Base-by-base conservation (phyloP, 2,888 invertebrate genomes). In the Orthosia gracilis region DNA sequence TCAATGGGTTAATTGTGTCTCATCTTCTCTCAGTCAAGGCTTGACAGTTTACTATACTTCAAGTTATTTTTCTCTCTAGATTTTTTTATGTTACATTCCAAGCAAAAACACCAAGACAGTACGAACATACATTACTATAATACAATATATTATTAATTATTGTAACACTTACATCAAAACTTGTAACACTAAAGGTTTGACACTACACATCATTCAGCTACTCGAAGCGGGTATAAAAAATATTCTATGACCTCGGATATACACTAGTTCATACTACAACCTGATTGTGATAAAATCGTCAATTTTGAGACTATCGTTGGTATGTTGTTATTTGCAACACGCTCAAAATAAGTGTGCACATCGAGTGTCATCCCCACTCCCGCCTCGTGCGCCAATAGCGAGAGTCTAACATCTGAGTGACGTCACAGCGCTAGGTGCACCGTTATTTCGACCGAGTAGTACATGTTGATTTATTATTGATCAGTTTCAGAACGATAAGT, bases 221-320 rank as follows among this genome's bases (percentile, higher is more conserved):
- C 71, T 78, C 70, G 89, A 92, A 92, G 93, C 93, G 89, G 93
- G 94, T 94, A 94, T 91, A 94, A 94, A 93, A 85, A 94, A 93
- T 93, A 94, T 88, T 91, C 91, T 94, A 92, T 92, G 50, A 82
- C 83, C 85, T 73, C 45, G 76, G 78, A 15, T 65, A 71, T 77
- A 88, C 89, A 89, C 87, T 89, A 89, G 76, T 80, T 79, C 81
- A 84, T 75, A 75, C 91, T 91, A 91, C 91, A 88, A 91, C 89
- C 89, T 87, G 88, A 71, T 68, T 85, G 68, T 78, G 72, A 69
- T 71, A 73, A 70, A 77, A 69, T 76, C 63, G 63, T 69, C 17
- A 63, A 64, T 76, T 72, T 26, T 23, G n/a, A 26, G 18, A 54
- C 61, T 66, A 69, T 64, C 59, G 54, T 71, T 47, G n/a, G 47